Evolutionary conservation across 2,113 vertebrate genomes (phyloP).

Genomic region (Oceanites oceanicus): DNA sequence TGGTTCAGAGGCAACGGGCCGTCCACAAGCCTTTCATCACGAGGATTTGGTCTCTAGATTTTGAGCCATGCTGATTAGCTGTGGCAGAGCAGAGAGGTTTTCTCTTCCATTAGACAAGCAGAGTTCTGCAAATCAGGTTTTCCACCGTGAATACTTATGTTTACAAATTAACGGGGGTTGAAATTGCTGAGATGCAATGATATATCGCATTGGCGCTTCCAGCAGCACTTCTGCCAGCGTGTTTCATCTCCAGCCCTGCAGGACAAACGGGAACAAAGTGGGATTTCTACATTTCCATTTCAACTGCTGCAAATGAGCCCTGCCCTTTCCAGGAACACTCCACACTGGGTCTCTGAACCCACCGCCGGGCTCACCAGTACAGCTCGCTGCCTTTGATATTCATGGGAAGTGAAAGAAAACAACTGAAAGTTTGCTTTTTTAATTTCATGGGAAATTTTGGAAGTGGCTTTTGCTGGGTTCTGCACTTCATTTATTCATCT

Average conservation of each 20-base stretch:
- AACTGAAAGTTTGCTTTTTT: conserved; percentile 16
- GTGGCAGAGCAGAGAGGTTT: not conserved
- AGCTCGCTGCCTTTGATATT: not conserved
- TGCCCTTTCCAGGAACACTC: not conserved
- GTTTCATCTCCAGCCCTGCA: not conserved
- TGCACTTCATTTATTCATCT: conserved; percentile 30
- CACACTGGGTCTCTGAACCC: not conserved
- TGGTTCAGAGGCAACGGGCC: not conserved
- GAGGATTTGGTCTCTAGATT: not conserved
- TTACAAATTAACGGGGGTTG: not conserved
- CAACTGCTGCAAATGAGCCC: not conserved
- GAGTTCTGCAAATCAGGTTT: not conserved
- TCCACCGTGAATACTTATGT: accelerated
- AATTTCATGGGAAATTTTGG: conserved; percentile 48
- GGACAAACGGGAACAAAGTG: not conserved
- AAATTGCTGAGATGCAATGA: not conserved
- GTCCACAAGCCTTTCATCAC: not conserved
- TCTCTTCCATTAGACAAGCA: accelerated
- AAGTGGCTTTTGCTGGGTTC: not conserved
- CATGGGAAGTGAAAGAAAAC: not conserved
- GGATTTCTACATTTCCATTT: not conserved
- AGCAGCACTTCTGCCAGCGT: not conserved
- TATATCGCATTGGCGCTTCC: not conserved
- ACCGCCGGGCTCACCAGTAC: not conserved
- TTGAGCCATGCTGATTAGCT: not conserved